Conservation (phyloP, 2,113 vertebrate species). For the Peromyscus californicus region DNA sequence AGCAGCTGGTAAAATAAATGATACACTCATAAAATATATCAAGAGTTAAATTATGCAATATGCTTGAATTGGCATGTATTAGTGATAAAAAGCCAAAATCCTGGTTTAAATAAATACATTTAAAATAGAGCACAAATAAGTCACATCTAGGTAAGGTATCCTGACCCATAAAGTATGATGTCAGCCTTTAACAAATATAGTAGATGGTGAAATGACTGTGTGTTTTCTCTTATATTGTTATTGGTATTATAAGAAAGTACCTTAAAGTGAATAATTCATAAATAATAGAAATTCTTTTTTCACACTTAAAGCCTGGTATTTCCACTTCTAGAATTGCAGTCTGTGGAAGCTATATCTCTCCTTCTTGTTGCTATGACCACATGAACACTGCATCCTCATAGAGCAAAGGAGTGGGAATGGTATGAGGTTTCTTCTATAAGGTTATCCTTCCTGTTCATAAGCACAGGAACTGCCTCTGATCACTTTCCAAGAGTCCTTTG, state of each 20-base stretch:
- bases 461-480: neutral
- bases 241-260: neutral
- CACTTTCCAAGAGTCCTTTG: neutral
- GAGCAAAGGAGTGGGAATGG: neutral
- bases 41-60: neutral
- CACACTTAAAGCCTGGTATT: neutral
- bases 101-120: neutral
- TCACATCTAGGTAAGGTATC: accelerated
- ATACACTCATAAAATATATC: neutral
- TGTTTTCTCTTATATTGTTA: neutral
- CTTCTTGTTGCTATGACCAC: neutral
- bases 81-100: neutral
- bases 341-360: neutral
- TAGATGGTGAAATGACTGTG: accelerated
- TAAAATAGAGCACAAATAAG: accelerated
- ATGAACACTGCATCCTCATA: neutral
- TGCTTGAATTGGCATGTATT: neutral
- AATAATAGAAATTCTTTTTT: neutral
- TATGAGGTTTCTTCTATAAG: neutral
- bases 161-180: accelerated
- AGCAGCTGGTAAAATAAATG: neutral
- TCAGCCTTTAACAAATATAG: accelerated
- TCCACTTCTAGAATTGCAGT: neutral
- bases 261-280: neutral
- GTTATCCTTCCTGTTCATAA: neutral